Conservation (phyloP, 2,888 invertebrate genomes). For the Oasisia sp. region DNA sequence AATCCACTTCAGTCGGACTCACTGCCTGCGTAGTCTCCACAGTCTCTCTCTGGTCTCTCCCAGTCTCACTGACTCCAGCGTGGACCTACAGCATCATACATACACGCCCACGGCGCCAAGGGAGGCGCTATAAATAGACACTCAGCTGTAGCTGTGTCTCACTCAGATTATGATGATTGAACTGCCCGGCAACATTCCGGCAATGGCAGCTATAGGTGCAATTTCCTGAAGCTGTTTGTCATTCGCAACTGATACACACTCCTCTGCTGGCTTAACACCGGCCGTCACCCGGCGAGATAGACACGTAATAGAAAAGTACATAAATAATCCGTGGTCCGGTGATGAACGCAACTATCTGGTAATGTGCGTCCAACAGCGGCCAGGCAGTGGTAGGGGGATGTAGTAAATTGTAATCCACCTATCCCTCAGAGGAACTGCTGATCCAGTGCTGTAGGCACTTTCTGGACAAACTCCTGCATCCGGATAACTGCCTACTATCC, state of each 20-base stretch:
- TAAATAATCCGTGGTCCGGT: neutral
- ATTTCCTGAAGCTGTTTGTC: neutral
- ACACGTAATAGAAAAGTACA: neutral
- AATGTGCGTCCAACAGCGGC: neutral
- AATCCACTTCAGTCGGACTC: neutral
- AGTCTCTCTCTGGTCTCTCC: neutral
- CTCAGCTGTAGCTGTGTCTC: neutral
- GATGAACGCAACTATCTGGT: neutral
- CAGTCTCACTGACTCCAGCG: neutral
- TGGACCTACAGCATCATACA: neutral
- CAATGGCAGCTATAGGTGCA: neutral
- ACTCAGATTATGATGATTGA: neutral
- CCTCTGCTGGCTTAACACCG: neutral
- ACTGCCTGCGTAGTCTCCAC: neutral
- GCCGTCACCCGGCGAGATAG: neutral
- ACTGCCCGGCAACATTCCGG: neutral
- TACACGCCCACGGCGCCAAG: neutral
- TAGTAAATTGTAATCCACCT: neutral
- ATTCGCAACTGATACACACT: neutral
- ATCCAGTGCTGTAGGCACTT: neutral
- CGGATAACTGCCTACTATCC: neutral
- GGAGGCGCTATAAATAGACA: slow-evolving; percentile 3
- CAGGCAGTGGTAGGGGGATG: neutral
- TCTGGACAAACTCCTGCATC: neutral
- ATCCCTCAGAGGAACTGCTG: neutral